Base-by-base conservation (phyloP, 2,113 vertebrate species). In the Grammomys surdaster region DNA sequence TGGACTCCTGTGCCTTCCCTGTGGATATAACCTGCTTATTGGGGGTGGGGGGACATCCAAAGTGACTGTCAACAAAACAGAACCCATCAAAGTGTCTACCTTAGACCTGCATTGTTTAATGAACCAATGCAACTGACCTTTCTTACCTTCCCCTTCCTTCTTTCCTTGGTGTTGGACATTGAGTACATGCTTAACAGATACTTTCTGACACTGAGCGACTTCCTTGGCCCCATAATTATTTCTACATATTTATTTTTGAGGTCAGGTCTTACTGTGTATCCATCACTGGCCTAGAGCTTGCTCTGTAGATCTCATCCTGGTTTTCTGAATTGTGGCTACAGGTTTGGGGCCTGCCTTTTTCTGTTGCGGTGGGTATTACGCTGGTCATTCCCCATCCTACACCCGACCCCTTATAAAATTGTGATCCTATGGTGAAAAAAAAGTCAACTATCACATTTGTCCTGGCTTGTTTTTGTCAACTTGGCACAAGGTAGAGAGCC, bases 391-490 rank as follows among this genome's bases (percentile, higher is more conserved):
- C 63, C 63, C 63, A 11, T 65, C 24, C 63, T 81, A n/a, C 51
- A 5, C 31, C 63, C 51, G 56, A 69, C n/a, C 12, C 56, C 80
- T 40, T 63, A 0, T 58, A 81, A n/a, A 90, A 36, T 31, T 89
- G 1, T 92, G 73, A 88, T 85, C 43, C 88, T 40, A 58, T 86
- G 82, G 58, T 96, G 46, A 94, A 89, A 69, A 69, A 63, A 60
- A 8, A 24, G 22, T 22, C 9, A 65, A 65, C 9, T 9, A 9
- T 28, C 98, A 98, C 98, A 98, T 98, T 26, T 26, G 9, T 31
- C 24, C 14, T 80, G 77, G 77, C 24, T 77, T 17, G 24, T 77
- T 77, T 77, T 48, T 77, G 75, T 48, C 75, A 76, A 28, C 75
- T 48, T 77, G 75, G 31, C 75, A 48, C 43, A 77, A 77, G 24